Base-by-base conservation (phyloP, 2,888 invertebrate species). In the Nomada hirtipes region DNA sequence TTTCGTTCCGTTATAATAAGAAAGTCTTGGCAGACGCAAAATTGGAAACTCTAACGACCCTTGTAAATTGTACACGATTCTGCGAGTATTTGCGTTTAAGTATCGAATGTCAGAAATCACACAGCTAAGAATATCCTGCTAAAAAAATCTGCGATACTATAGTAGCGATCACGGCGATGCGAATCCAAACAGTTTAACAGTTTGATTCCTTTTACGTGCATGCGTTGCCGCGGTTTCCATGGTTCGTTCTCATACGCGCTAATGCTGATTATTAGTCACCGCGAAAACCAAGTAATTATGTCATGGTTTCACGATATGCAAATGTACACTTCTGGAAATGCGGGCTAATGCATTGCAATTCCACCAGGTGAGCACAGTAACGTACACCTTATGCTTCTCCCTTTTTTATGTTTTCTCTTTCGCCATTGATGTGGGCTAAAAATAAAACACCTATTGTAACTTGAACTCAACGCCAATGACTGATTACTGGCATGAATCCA, bases 231-330 rank as follows among this genome's bases (percentile, higher is more conserved):
- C n/a, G n/a, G 13, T 23, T 47, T 9, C n/a, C 29, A 42, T 13
- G 20, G 18, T 29, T 60, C 59, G 36, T 10, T 67, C n/a, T 23
- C 23, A 3, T 23, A 0, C 9, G n/a, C 20, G 50, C 26, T 68
- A 65, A 57, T n/a, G 47, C 50, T n/a, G 65, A 63, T 70, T 63
- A 23, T 72, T 63, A 80, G 20, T 76, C 71, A 70, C n/a, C 47
- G 60, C 10, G 50, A 60, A 47, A 36, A 20, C 36, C 23, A 29
- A 74, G 61, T 67, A 82, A 82, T 82, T 71, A 71, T 82, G 81
- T 82, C 81, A 82, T 26, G 79, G 74, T 68, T 80, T 53, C 75
- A 10, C 74, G 65, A 63, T 67, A 67, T 13, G 29, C 70, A 20
- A 23, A 61, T 20, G 50, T 23, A 18, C 23, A 36, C 4, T 11